These are phyloP conservation scores for Drosophila melanosoma DNA, from an alignment of 2,888 invertebrate species.

Conservation along the genomic window DNA sequence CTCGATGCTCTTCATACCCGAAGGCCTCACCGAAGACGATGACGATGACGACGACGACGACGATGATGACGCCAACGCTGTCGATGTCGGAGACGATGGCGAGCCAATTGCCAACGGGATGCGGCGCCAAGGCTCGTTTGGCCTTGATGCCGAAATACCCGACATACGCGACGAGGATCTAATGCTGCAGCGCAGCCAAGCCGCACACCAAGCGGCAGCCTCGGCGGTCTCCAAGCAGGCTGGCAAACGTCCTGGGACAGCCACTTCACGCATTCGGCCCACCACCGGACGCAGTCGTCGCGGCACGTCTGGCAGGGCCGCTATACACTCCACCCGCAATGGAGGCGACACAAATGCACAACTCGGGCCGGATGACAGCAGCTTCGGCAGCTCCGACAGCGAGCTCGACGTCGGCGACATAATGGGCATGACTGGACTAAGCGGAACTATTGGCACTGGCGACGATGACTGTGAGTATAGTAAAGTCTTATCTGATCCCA, in stretches of 20 bases:
- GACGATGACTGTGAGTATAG: conserved; percentile 71
- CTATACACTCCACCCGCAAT: not conserved
- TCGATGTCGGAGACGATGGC: conserved; percentile 38
- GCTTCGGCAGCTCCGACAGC: conserved; percentile 84
- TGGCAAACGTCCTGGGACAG: conserved; percentile 72
- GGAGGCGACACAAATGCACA: conserved; percentile 34
- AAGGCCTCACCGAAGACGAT: conserved; percentile 83
- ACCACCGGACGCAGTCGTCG: conserved; percentile 83
- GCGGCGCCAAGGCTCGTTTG: conserved; percentile 44
- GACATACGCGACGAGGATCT: conserved; percentile 81
- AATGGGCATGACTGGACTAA: conserved; percentile 65
- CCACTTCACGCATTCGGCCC: conserved; percentile 80
- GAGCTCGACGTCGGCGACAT: conserved; percentile 82
- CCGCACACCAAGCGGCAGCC: conserved; percentile 31
- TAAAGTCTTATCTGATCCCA: not conserved
- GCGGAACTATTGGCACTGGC: conserved; percentile 32
- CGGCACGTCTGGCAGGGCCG: not conserved
- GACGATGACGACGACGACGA: conserved; percentile 79
- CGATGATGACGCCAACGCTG: conserved; percentile 32
- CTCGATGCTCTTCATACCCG: conserved; percentile 83
- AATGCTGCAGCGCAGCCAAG: conserved; percentile 56
- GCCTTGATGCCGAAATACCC: conserved; percentile 79
- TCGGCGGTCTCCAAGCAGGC: not conserved
- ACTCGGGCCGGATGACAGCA: conserved; percentile 81
- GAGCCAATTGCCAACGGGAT: conserved; percentile 22